Evolutionary conservation across 2,888 invertebrate genomes (phyloP).

Genomic region (Caenorhabditis wallacei): DNA sequence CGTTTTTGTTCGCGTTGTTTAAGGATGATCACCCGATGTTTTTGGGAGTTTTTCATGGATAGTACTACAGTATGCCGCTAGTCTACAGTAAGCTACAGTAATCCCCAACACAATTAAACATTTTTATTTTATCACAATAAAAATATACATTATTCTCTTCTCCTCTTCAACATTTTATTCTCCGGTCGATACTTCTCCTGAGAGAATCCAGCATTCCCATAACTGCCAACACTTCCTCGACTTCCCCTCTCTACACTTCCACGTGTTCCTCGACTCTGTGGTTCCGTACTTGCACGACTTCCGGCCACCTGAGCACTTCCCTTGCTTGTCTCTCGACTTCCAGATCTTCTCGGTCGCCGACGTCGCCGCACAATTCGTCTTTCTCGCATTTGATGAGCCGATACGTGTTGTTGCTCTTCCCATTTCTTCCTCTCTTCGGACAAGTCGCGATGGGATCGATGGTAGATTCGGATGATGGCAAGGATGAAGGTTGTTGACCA

Average conservation of each 20-base stretch:
- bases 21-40: slow-evolving; percentile 60
- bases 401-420: slow-evolving; percentile 16
- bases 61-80: too few relatives aligned
- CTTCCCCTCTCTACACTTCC: not conserved
- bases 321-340: not conserved
- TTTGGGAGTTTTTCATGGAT: slow-evolving; percentile 54
- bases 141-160: too few relatives aligned
- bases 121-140: too few relatives aligned
- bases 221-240: too few relatives aligned
- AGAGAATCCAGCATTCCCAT: not conserved
- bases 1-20: slow-evolving; percentile 69
- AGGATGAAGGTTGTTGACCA: slow-evolving; percentile 19
- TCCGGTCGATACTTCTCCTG: not conserved
- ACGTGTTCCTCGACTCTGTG: not conserved
- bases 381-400: not conserved
- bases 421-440: slow-evolving; percentile 28
- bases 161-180: not conserved
- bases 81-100: too few relatives aligned
- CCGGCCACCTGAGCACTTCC: not conserved
- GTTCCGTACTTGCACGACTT: not conserved
- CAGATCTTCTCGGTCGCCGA: not conserved
- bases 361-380: slow-evolving; percentile 5
- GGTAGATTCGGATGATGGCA: slow-evolving; percentile 20
- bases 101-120: too few relatives aligned
- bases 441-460: slow-evolving; percentile 13